Conservation (phyloP, 2,888 invertebrate species). For the Yponomeuta sedellus region DNA sequence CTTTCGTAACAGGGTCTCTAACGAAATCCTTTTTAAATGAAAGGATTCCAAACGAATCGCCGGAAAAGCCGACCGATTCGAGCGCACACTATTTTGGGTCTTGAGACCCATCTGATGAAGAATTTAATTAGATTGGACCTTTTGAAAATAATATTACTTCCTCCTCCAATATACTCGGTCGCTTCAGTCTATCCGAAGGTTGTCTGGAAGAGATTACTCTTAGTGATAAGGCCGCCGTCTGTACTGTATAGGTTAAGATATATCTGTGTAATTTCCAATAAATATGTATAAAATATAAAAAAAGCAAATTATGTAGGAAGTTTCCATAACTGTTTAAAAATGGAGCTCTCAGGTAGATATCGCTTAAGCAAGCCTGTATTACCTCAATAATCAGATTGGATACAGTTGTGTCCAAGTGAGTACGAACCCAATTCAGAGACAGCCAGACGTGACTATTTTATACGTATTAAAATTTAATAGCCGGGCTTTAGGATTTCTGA, state of each 20-base stretch:
- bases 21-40: neutral
- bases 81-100: neutral
- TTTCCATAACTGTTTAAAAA: too few species aligned
- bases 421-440: neutral
- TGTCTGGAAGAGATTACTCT: too few species aligned
- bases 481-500: neutral
- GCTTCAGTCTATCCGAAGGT: too few species aligned
- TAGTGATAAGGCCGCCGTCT: too few species aligned
- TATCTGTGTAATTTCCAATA: too few species aligned
- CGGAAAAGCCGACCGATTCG: slow-evolving; percentile 1
- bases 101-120: neutral
- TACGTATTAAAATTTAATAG: slow-evolving; percentile 2
- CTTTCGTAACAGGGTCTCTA: neutral
- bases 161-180: too few species aligned
- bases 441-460: neutral
- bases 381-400: neutral
- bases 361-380: too few species aligned
- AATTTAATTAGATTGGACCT: neutral
- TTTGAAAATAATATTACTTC: neutral
- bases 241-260: too few species aligned
- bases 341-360: too few species aligned
- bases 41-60: neutral
- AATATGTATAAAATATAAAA: too few species aligned
- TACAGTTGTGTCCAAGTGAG: neutral
- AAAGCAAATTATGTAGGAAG: too few species aligned